A percentile compares a stretch with the other conserved stretches of the same genome.
Evolutionary conservation across 2,113 vertebrate genomes (phyloP).

Genomic region (Microcebus griseorufus): DNA sequence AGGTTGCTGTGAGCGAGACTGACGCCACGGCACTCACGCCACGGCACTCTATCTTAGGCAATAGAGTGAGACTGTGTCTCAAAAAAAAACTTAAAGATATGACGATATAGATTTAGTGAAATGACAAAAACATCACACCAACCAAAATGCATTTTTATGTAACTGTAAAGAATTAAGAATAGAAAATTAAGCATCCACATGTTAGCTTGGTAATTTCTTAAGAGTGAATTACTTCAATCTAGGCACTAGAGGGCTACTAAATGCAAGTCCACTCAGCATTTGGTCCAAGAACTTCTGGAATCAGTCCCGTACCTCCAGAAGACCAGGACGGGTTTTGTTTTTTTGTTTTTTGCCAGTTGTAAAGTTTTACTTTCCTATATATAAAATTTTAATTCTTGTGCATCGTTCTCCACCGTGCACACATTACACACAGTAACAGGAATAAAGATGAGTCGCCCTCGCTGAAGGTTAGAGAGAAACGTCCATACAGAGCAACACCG

Average conservation of each 20-base stretch:
- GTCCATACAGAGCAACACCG: too few relatives aligned
- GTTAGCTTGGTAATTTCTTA: constrained; percentile 9
- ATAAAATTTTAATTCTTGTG: neutral
- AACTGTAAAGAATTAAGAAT: neutral
- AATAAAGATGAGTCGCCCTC: neutral
- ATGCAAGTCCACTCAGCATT: neutral
- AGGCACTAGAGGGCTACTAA: neutral
- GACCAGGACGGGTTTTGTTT: neutral
- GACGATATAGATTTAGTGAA: neutral
- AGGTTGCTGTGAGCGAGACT: too few relatives aligned
- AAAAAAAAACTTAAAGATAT: neutral
- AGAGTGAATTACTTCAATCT: neutral
- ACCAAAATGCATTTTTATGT: constrained; percentile 7
- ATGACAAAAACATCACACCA: neutral
- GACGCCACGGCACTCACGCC: too few relatives aligned
- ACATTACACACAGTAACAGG: neutral
- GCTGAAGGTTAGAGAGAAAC: neutral
- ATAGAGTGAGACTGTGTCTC: too few relatives aligned
- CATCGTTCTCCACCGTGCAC: neutral
- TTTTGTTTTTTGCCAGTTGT: neutral
- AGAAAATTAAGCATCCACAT: neutral
- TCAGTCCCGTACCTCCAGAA: neutral
- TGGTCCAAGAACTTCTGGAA: neutral
- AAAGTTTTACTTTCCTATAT: neutral
- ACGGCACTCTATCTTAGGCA: too few relatives aligned